A percentile compares a stretch with the other conserved stretches of the same genome.
Evolutionary conservation across 1,140 invertebrate species (phyloP).

Genomic region (Bombus turneri): DNA sequence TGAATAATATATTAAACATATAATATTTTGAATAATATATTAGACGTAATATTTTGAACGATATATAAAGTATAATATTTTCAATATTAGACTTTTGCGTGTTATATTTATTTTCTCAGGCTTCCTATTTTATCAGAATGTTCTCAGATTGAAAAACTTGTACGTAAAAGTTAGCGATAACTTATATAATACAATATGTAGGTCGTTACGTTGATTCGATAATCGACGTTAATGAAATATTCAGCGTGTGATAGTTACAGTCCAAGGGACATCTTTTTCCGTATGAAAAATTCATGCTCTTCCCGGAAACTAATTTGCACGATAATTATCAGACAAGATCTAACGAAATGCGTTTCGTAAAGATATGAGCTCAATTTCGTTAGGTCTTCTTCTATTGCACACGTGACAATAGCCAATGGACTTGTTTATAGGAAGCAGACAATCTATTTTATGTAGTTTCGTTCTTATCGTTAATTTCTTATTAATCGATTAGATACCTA

Average conservation of each 20-base stretch:
- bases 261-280: neutral
- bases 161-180: neutral
- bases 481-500: constrained; percentile 10
- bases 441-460: neutral
- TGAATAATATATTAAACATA: too few species aligned
- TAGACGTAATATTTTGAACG: too few species aligned
- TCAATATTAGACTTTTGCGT: too few species aligned
- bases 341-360: neutral
- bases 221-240: neutral
- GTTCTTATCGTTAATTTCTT: constrained; percentile 7
- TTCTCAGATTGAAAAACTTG: too few species aligned
- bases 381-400: neutral
- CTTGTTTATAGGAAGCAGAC: neutral
- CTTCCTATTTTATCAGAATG: too few species aligned
- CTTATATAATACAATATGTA: neutral
- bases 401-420: neutral
- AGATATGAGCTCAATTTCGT: neutral
- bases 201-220: neutral
- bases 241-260: neutral
- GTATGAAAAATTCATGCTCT: neutral
- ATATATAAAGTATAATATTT: too few species aligned
- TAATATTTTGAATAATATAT: too few species aligned
- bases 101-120: too few species aligned
- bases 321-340: neutral
- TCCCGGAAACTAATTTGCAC: neutral